Conservation (phyloP, 2,113 vertebrate species). For the Pipra filicauda region DNA sequence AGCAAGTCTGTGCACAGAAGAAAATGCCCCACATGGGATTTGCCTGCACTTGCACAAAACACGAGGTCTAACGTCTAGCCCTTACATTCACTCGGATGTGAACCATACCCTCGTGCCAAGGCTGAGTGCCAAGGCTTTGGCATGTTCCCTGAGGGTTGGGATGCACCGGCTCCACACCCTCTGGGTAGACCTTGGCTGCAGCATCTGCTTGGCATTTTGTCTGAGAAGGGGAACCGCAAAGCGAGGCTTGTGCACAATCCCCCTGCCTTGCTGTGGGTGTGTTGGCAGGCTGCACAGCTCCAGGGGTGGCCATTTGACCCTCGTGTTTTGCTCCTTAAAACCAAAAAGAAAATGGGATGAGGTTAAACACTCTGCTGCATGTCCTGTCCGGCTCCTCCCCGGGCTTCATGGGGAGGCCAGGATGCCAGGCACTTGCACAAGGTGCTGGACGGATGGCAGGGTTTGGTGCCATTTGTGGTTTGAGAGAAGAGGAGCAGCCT, state of each 20-base stretch:
- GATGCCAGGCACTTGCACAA: not conserved
- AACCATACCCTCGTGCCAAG: not conserved
- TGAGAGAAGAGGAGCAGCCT: not conserved
- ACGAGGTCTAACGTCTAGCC: not conserved
- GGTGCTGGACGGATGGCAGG: not conserved
- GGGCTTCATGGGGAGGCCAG: not conserved
- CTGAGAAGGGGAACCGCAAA: not conserved
- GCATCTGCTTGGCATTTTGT: not conserved
- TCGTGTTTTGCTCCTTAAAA: not conserved
- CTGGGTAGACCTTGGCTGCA: not conserved
- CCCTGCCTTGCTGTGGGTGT: not conserved
- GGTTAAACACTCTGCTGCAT: not conserved
- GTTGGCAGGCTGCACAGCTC: not conserved
- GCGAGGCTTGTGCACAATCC: not conserved
- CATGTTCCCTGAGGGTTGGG: not conserved
- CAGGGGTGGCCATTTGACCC: not conserved
- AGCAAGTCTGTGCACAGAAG: not conserved
- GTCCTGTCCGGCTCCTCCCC: not conserved
- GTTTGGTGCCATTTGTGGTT: not conserved
- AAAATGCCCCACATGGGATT: not conserved
- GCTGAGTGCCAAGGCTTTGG: conserved; percentile 1
- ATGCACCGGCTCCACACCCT: fast-evolving
- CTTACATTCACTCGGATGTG: not conserved
- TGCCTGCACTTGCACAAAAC: conserved; percentile 18
- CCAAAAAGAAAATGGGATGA: not conserved